Base-by-base conservation (phyloP, 2,797 vertebrate species). In the Pterois miles region DNA sequence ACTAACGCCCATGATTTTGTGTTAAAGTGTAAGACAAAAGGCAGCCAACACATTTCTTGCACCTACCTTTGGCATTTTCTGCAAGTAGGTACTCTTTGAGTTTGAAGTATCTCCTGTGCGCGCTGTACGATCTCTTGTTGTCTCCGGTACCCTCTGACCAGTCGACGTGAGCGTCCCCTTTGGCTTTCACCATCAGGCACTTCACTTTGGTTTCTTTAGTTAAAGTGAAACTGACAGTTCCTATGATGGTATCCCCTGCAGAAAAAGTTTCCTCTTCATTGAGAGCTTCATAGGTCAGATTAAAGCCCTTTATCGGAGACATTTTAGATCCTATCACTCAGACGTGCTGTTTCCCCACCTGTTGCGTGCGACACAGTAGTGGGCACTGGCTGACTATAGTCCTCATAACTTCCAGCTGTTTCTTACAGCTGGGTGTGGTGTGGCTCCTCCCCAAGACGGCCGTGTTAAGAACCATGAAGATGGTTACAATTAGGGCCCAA, bases 41-140 rank as follows among this genome's bases (percentile, higher is more conserved):
- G 22, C 22, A 22, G 22, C 50, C 22, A 53, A 53, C 22, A 53
- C 43, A 46, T 46, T 46, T 46, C 43, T 4, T 89, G 27, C 23
- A 7, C 93, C 85, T 85, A 98, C 97, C 96, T 93, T 94, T 89
- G 29, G 22, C 12, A 4, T 65, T 75, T 62, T 97, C 94, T 64
- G 91, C 91, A 65, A 98, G 91, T 4, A 98, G 77, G 70, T 93
- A 82, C 81, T 96, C 91, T 76, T 97, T 98, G 57, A 96, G 86
- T 90, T 96, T 97, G 73, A 98, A 96, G 85, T 96, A 98, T 82
- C 95, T 96, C 76, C 93, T 96, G 92, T 95, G 92, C 57, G 94
- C 95, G 3, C 2, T 59, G 83, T 96, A 94, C 25, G 91, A 85
- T 0, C 59, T 90, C 5, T 92, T 80, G 64, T 93, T 76, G 20